A percentile compares a stretch with the other conserved stretches of the same genome.
Conservation (phyloP, 2,888 invertebrate species). For the Cremastinae sp. region DNA sequence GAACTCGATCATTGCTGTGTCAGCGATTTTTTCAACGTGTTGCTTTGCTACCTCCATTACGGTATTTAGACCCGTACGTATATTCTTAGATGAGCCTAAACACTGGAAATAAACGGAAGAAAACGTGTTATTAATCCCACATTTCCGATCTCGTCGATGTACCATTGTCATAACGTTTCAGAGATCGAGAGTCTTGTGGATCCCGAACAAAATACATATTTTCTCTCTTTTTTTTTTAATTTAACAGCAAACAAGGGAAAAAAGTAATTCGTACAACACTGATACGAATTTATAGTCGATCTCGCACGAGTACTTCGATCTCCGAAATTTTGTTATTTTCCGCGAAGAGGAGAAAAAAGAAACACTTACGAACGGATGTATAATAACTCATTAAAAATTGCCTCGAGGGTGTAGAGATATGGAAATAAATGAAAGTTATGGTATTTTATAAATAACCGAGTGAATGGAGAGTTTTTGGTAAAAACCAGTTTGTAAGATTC, state of each 20-base stretch:
- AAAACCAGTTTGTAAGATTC: neutral
- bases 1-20: slow-evolving; percentile 30
- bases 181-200: slow-evolving; percentile 45
- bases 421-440: slow-evolving; percentile 74
- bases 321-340: slow-evolving; percentile 59
- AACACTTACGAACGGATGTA: slow-evolving; percentile 63
- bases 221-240: slow-evolving; percentile 8
- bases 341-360: slow-evolving; percentile 21
- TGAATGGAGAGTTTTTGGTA: neutral
- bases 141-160: slow-evolving; percentile 46
- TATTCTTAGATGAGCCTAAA: slow-evolving; percentile 54
- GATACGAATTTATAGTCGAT: slow-evolving; percentile 13
- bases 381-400: slow-evolving; percentile 68
- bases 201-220: slow-evolving; percentile 4
- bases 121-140: slow-evolving; percentile 1
- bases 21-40: slow-evolving; percentile 43
- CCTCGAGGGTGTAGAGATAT: slow-evolving; percentile 68
- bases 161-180: slow-evolving; percentile 28
- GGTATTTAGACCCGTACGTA: slow-evolving; percentile 23
- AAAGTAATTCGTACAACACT: slow-evolving; percentile 1
- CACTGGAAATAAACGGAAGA: slow-evolving; percentile 31
- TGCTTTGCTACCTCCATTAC: slow-evolving; percentile 49
- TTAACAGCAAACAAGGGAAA: neutral
- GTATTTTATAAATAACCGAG: slow-evolving; percentile 73
- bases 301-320: slow-evolving; percentile 42